Conservation (phyloP, 2,888 invertebrate genomes). For the Noctua janthina region DNA sequence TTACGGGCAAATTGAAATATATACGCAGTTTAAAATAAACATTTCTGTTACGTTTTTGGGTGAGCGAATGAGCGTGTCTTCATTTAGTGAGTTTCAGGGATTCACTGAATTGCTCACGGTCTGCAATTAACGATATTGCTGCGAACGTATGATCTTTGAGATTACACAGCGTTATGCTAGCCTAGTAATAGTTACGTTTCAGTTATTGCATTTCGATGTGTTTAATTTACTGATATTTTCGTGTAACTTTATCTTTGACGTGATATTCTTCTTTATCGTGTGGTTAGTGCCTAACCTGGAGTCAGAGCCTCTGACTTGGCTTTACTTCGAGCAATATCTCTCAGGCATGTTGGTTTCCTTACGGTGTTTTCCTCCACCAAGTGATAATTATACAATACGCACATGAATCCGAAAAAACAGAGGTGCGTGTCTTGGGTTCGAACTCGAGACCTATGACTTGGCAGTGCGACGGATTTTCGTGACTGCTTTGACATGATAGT, state of each 20-base stretch:
- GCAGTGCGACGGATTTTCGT: no score
- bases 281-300: no score
- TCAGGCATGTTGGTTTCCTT: no score
- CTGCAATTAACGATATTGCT: slow-evolving; percentile 50
- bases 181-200: slow-evolving; percentile 13
- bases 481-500: no score
- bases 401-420: no score
- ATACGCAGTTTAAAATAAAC: slow-evolving; percentile 63
- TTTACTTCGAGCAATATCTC: no score
- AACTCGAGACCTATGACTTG: no score
- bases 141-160: slow-evolving; percentile 37
- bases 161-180: slow-evolving; percentile 21
- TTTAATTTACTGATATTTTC: neutral
- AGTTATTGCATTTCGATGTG: slow-evolving; percentile 14
- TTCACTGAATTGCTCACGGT: slow-evolving; percentile 43
- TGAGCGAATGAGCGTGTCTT: slow-evolving; percentile 43
- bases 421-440: no score
- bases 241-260: neutral
- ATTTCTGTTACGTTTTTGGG: slow-evolving; percentile 54
- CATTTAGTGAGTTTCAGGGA: slow-evolving; percentile 44
- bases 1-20: slow-evolving; percentile 61
- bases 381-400: no score
- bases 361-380: no score
- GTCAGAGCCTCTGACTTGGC: no score
- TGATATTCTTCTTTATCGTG: no score